These are phyloP conservation scores for Glyphotaelius pellucidus DNA, from an alignment of 2,888 invertebrate genomes.

Conservation along the genomic window DNA sequence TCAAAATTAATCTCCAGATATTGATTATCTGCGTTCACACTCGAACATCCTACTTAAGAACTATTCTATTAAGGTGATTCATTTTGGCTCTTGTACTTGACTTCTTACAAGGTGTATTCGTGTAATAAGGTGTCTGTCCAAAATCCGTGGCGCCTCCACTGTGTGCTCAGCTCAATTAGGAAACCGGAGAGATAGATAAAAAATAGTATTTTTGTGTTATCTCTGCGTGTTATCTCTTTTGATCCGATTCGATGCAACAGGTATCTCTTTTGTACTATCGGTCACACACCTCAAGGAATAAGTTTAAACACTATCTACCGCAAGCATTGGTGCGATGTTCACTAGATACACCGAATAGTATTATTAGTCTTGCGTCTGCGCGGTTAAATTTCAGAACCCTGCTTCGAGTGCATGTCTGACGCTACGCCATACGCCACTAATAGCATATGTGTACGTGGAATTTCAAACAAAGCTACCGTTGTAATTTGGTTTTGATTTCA, in stretches of 20 bases:
- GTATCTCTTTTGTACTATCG: neutral
- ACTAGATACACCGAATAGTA: too few relatives aligned
- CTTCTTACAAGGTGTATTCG: neutral
- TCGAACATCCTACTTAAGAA: neutral
- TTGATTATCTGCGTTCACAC: neutral
- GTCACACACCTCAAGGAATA: conserved; percentile 7
- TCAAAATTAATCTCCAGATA: neutral
- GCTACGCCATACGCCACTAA: too few relatives aligned
- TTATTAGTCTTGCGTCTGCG: too few relatives aligned
- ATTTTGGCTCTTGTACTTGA: neutral
- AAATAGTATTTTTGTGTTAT: neutral
- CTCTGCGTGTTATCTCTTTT: neutral
- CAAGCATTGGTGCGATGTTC: neutral
- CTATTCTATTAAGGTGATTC: neutral
- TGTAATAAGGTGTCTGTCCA: neutral
- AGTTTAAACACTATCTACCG: neutral
- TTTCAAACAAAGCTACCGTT: too few relatives aligned
- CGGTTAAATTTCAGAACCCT: too few relatives aligned
- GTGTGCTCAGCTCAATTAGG: neutral
- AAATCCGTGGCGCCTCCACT: neutral
- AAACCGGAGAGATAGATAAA: neutral
- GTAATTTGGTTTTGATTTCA: too few relatives aligned
- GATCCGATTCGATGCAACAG: neutral
- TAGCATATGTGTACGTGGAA: too few relatives aligned
- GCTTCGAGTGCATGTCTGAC: too few relatives aligned